A percentile compares a stretch with the other conserved stretches of the same genome.
Evolutionary conservation across 2,797 vertebrate species (phyloP).

Genomic region (Silurus aristotelis): DNA sequence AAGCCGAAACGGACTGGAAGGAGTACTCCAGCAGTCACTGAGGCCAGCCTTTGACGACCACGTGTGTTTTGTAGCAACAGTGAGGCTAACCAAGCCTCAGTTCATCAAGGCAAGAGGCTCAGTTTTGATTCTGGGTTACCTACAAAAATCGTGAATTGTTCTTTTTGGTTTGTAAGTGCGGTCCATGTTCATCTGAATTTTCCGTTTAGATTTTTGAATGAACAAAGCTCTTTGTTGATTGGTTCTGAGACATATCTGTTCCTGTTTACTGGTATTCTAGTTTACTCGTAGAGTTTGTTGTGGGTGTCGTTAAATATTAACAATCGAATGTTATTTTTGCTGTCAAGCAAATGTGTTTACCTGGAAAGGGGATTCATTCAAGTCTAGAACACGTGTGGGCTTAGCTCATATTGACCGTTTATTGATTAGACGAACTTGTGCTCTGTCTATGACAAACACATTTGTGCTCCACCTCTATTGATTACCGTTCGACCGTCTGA

Average conservation of each 20-base stretch:
- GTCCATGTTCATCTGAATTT: neutral
- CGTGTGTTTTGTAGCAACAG: slow-evolving; percentile 96
- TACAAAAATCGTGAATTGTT: neutral
- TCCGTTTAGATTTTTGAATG: neutral
- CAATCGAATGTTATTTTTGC: neutral
- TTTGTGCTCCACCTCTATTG: slow-evolving; percentile 6
- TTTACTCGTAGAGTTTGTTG: neutral
- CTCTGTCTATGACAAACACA: neutral
- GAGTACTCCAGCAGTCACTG: slow-evolving; percentile 87
- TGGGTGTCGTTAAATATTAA: slow-evolving; percentile 2
- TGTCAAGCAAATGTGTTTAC: neutral
- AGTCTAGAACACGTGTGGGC: neutral
- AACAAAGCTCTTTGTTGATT: neutral
- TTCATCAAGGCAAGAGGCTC: slow-evolving; percentile 88
- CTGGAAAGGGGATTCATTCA: slow-evolving; percentile 26
- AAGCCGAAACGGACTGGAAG: slow-evolving; percentile 90
- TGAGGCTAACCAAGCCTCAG: slow-evolving; percentile 92
- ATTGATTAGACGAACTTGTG: neutral
- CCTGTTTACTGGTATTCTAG: neutral
- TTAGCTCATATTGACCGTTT: neutral
- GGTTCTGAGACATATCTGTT: neutral
- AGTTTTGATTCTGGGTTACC: neutral
- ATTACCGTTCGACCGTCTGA: slow-evolving; percentile 40
- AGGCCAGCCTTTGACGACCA: slow-evolving; percentile 89
- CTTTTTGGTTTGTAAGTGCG: neutral